Evolutionary conservation across 2,797 vertebrate species (phyloP).

Genomic region (Heteromormyrus szaboi): DNA sequence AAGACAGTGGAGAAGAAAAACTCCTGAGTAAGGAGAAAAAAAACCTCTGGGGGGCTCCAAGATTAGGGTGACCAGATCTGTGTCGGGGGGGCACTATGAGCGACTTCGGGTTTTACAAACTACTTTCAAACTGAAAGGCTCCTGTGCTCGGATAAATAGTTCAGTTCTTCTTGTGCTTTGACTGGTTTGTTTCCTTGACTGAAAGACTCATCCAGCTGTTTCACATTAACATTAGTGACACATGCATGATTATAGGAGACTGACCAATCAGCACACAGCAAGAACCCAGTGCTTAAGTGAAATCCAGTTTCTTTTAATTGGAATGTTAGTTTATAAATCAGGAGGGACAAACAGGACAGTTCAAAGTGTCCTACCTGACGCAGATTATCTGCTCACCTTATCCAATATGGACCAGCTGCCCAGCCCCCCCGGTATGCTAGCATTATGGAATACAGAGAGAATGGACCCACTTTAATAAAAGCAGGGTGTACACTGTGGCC

Average conservation of each 20-base stretch:
- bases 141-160: neutral
- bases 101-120: neutral
- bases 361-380: neutral
- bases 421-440: neutral
- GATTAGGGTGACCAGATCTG: neutral
- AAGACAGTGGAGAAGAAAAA: neutral
- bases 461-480: neutral
- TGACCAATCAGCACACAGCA: neutral
- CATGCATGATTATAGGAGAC: neutral
- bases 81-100: too few relatives aligned
- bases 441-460: neutral
- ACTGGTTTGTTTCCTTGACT: neutral
- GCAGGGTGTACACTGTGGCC: neutral
- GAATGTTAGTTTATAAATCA: neutral
- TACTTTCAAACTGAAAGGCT: neutral
- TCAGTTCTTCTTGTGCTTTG: neutral
- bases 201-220: neutral
- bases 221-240: neutral
- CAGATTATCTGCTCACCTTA: neutral
- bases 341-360: neutral
- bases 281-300: neutral
- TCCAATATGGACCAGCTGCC: neutral
- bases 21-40: neutral
- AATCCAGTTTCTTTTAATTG: neutral
- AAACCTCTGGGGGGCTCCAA: neutral